These are phyloP conservation scores for Orientallactaga bullata DNA, from an alignment of 2,113 vertebrate genomes.

Conservation along the genomic window DNA sequence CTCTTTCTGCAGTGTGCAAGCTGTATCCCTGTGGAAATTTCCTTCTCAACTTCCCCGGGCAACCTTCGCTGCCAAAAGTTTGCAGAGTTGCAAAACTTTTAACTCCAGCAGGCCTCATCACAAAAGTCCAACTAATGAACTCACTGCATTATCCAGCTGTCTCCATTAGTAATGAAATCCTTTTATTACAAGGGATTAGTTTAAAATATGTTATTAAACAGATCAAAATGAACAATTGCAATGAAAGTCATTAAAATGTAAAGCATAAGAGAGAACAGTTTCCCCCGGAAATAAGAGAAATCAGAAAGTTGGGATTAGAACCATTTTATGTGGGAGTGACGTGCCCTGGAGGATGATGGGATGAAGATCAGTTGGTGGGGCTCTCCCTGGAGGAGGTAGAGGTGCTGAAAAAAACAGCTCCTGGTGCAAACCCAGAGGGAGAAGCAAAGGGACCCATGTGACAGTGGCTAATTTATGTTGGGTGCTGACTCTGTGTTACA, in stretches of 20 bases:
- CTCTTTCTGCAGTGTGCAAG: not conserved
- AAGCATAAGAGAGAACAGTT: conserved; percentile 49
- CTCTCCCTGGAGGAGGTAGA: not conserved
- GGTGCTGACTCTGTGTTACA: not conserved
- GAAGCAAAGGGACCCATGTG: not conserved
- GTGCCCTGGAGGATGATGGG: not conserved
- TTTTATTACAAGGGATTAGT: conserved; percentile 77
- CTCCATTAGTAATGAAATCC: conserved; percentile 78
- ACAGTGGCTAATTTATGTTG: not conserved
- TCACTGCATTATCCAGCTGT: conserved; percentile 63
- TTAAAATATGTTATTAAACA: conserved; percentile 82
- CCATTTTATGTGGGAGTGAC: not conserved
- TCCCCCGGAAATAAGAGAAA: conserved; percentile 64
- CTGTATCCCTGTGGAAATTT: not conserved
- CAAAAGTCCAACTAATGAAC: conserved; percentile 73
- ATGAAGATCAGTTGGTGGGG: not conserved
- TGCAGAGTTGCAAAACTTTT: conserved; percentile 54
- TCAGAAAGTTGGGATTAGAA: conserved; percentile 56
- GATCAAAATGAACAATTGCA: conserved; percentile 79
- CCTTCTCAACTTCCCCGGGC: not conserved
- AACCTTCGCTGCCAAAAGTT: not conserved
- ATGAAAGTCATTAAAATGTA: conserved; percentile 72
- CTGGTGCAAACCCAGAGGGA: not conserved
- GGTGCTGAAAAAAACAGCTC: not conserved
- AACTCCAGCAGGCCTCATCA: conserved; percentile 50